Evolutionary conservation across 2,797 vertebrate species (phyloP).

Genomic region (Emydoidea blandingii): DNA sequence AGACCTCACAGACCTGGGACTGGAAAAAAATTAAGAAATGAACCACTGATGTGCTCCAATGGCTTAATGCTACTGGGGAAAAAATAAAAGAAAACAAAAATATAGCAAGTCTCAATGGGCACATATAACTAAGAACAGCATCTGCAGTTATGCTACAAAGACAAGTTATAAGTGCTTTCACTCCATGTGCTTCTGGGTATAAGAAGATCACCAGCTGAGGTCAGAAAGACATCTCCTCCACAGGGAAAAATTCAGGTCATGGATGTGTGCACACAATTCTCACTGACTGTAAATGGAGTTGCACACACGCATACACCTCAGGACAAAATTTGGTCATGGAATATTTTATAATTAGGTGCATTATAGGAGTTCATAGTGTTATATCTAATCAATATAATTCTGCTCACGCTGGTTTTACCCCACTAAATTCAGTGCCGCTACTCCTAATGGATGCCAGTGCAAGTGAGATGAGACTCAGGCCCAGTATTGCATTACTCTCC

Average conservation of each 20-base stretch:
- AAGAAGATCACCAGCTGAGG: conserved; percentile 11
- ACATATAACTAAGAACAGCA: conserved; percentile 16
- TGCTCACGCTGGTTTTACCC: neutral
- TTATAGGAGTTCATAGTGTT: neutral
- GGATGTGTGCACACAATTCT: neutral
- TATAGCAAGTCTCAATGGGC: neutral
- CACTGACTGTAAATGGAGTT: neutral
- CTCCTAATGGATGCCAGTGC: neutral
- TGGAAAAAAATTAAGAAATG: neutral
- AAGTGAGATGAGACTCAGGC: neutral
- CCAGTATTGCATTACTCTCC: neutral
- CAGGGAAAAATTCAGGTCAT: neutral
- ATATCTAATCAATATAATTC: neutral
- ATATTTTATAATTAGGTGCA: neutral
- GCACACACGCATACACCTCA: neutral
- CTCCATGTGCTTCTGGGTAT: neutral
- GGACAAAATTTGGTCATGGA: neutral
- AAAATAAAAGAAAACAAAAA: neutral
- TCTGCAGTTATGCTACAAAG: conserved; percentile 20
- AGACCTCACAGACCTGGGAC: neutral
- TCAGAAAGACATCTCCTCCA: neutral
- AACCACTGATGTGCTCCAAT: neutral
- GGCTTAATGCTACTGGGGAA: neutral
- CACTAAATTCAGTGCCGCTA: neutral
- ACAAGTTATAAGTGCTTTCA: neutral